Conservation (phyloP, 2,888 invertebrate species). For the Oxytorus armatus region DNA sequence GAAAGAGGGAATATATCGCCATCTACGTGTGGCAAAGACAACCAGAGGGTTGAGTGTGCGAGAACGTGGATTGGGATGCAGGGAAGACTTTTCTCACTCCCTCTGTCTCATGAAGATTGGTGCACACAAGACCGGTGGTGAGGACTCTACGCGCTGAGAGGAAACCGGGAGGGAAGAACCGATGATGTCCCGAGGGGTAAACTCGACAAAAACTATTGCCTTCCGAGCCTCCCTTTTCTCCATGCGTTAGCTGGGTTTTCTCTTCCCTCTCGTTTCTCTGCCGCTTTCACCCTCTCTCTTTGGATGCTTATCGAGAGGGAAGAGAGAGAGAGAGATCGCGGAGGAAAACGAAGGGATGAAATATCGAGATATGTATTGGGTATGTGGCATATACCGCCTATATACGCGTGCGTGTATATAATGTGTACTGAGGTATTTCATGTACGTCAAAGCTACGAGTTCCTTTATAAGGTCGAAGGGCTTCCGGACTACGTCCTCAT, state of each 20-base stretch:
- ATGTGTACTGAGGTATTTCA: conserved; percentile 53
- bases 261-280: conserved; percentile 21
- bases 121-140: conserved; percentile 46
- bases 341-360: conserved; percentile 51
- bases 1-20: conserved; percentile 52
- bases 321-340: background rate
- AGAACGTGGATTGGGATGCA: conserved; percentile 56
- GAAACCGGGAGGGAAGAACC: conserved; percentile 70
- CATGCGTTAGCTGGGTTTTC: conserved; percentile 21
- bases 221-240: conserved; percentile 49
- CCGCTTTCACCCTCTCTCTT: conserved; percentile 50
- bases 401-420: conserved; percentile 2
- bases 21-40: conserved; percentile 1
- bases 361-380: conserved; percentile 57
- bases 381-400: conserved; percentile 39
- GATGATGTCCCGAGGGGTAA: conserved; percentile 78
- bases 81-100: conserved; percentile 21
- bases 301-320: conserved; percentile 60
- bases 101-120: conserved; percentile 44
- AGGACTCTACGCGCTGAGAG: conserved; percentile 57
- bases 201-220: conserved; percentile 79
- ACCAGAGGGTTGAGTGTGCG: conserved; percentile 28
- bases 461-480: conserved; percentile 66
- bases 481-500: conserved; percentile 63
- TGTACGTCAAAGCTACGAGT: conserved; percentile 50